Conservation (phyloP, 2,888 invertebrate genomes). For the Panopea generosa region DNA sequence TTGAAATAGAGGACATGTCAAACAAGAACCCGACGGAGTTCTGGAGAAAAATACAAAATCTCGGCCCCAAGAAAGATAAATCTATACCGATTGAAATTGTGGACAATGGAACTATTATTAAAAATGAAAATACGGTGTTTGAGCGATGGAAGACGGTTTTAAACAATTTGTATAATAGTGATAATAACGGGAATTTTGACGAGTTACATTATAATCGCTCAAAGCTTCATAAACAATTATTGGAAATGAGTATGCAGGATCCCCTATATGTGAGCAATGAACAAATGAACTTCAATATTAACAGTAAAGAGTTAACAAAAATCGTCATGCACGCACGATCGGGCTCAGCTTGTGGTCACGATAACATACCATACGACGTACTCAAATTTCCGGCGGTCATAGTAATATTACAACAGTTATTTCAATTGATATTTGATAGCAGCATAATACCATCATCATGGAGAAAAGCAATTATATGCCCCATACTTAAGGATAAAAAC, state of each 20-base stretch:
- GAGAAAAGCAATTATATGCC: too few relatives aligned
- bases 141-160: slow-evolving; percentile 5
- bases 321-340: too few relatives aligned
- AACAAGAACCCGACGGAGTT: slow-evolving; percentile 40
- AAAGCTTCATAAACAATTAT: slow-evolving; percentile 23
- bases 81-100: slow-evolving; percentile 6
- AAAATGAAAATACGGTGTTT: slow-evolving; percentile 6
- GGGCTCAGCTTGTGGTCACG: too few relatives aligned
- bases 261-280: slow-evolving; percentile 25
- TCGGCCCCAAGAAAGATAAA: slow-evolving; percentile 21
- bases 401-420: too few relatives aligned
- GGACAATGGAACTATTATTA: background rate
- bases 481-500: too few relatives aligned
- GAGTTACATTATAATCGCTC: slow-evolving; percentile 7
- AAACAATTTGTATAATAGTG: slow-evolving; percentile 8
- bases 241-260: slow-evolving; percentile 22
- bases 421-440: too few relatives aligned
- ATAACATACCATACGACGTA: too few relatives aligned
- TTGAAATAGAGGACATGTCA: slow-evolving; percentile 36
- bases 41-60: slow-evolving; percentile 41
- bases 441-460: too few relatives aligned
- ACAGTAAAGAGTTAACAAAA: slow-evolving; percentile 15
- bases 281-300: slow-evolving; percentile 17
- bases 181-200: slow-evolving; percentile 2
- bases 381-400: too few relatives aligned